Conservation (phyloP, 2,113 vertebrate species). For the Oreotrochilus melanogaster region DNA sequence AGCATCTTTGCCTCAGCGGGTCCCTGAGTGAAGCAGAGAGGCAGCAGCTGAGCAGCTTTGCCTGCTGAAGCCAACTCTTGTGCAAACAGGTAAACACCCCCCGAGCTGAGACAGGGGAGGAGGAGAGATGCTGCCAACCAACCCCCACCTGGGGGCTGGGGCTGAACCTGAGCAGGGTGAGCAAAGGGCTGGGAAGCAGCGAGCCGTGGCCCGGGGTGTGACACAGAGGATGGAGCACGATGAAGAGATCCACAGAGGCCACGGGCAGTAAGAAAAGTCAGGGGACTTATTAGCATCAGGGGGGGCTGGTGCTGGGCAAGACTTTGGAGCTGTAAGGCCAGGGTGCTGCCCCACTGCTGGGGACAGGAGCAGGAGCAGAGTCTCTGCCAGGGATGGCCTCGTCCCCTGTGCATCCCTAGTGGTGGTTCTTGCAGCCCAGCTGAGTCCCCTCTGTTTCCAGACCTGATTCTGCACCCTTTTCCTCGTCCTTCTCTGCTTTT, state of each 20-base stretch:
- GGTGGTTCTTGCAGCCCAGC: fast-evolving
- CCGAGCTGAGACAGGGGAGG: background rate
- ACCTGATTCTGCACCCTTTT: background rate
- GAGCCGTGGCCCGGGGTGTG: background rate
- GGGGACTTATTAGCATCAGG: too few relatives aligned
- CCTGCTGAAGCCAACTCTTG: background rate
- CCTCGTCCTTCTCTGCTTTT: background rate
- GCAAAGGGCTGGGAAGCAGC: background rate
- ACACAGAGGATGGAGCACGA: fast-evolving
- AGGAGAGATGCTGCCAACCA: background rate
- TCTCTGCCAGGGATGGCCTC: background rate
- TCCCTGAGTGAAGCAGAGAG: background rate
- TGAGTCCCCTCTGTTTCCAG: background rate
- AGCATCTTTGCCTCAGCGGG: background rate
- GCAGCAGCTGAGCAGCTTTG: background rate
- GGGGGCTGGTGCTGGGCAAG: background rate
- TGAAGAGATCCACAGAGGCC: fast-evolving
- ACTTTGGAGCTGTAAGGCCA: background rate
- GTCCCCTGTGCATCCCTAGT: background rate
- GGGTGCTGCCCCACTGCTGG: background rate
- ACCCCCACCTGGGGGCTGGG: background rate
- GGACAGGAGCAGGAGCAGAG: background rate
- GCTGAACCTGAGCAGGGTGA: fast-evolving
- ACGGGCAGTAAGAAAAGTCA: fast-evolving
- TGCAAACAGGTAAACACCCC: background rate